Conservation (phyloP, 1,140 invertebrate genomes). For the Yoshiicerus persimilis region DNA sequence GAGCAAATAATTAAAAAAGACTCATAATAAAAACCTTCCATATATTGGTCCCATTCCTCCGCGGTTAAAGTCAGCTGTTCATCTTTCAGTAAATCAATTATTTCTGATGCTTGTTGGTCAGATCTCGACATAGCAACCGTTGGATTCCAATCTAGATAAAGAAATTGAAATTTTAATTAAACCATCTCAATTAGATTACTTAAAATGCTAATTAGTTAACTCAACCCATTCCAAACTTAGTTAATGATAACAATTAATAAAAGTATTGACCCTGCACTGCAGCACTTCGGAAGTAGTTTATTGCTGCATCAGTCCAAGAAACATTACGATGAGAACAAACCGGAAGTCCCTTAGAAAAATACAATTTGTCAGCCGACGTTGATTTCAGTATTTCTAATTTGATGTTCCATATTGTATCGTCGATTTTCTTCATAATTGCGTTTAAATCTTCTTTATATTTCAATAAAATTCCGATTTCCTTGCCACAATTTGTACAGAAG, state of each 20-base stretch:
- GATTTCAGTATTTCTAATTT: not conserved
- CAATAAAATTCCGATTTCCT: not conserved
- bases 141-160: not conserved
- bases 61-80: not conserved
- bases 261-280: not conserved
- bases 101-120: too few species aligned
- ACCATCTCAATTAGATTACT: too few species aligned
- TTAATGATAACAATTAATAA: too few species aligned
- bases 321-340: accelerated
- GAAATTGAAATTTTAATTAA: too few species aligned
- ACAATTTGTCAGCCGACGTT: not conserved
- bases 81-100: not conserved
- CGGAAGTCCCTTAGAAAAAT: not conserved
- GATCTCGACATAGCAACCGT: not conserved
- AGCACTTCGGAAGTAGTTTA: not conserved
- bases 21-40: too few species aligned
- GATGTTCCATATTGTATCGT: not conserved
- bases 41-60: not conserved
- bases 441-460: not conserved
- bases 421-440: not conserved
- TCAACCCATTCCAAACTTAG: too few species aligned
- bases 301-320: not conserved
- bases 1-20: too few species aligned
- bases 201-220: too few species aligned
- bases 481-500: not conserved